Evolutionary conservation across 2,888 invertebrate genomes (phyloP), one percentile per base, ranked within the genome.

Genomic region (Lycia hirtaria): DNA sequence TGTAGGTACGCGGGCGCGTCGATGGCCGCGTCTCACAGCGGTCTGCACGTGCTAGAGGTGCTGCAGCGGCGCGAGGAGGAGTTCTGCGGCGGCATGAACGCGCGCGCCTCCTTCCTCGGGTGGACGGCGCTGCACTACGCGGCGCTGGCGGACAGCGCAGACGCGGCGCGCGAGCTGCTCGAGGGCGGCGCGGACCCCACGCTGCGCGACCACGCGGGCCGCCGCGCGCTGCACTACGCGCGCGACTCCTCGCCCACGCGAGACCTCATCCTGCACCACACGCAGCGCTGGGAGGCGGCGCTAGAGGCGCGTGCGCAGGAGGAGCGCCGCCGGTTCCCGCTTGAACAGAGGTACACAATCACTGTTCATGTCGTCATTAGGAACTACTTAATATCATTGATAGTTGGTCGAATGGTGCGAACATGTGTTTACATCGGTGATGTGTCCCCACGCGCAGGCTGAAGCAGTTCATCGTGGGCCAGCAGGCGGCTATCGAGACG

Each of bases 51-150:
- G n/a, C 83, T 96, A 38, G 96, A 96, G 87, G 96, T 94, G 43
- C 72, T 95, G 61, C 88, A 93, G 83, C 91, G 93, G 24, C 93
- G 98, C 64, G 97, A 97, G 80, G 95, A 96, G 63, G 97, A 98
- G 81, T 98, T 98, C 87, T 95, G 95, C 69, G 93, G 94, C 69
- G 85, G 93, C 37, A 92, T 96, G 80, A 95, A 95, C 76, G 94
- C 93, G 69, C 93, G 94, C 71, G 96, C 96, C 0, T 95, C 95
- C 6, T 98, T 97, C 84, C 93, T 94, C 65, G 97, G 97, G 26
- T 97, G 97, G 87, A 97, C 98, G 52, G 95, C 97, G 44, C 92
- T 98, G 64, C 98, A 98, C 85, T 98, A 98, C 91, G 97, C 98
- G 7, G 96, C 95, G 47, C 88, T 98, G 38, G 93, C 94, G 1